Evolutionary conservation across 1,140 invertebrate species (phyloP), one percentile per base, ranked within the genome.

Genomic region (Lanistes nyassanus): DNA sequence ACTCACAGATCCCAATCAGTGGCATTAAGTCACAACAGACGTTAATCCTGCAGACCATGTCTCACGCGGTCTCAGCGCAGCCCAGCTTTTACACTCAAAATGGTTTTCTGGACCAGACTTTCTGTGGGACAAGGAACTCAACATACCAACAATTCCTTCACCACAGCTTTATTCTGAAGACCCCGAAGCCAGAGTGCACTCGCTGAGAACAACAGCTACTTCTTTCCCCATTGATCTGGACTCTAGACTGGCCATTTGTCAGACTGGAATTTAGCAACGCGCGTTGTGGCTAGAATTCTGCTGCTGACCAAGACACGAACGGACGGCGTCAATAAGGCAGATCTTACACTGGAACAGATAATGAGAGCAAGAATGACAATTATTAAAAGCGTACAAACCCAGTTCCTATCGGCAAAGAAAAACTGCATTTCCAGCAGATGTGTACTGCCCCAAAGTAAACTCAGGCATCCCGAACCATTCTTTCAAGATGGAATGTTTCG

Each of bases 31-130:
- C 11, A n/a, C 34, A n/a, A 68, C 76, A 6, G 36, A 47, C 29
- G 36, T 58, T 16, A 82, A 81, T 60, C 79, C 81, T 67, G 74
- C 76, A 19, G 79, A 80, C 68, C 37, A 76, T 75, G 76, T 42
- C 11, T n/a, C n/a, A n/a, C n/a, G n/a, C n/a, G n/a, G n/a, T n/a
- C n/a, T n/a, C n/a, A n/a, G n/a, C n/a, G n/a, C 51, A 36, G 31
- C 11, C 36, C 13, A 19, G 67, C 47, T 47, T 39, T n/a, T 23
- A 19, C 39, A 69, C n/a, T 47, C n/a, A 13, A 69, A 47, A 47
- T 67, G 65, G 65, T 34, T 67, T 34, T 67, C 65, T 67, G 76
- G 73, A 6, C 39, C 36, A 3, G n/a, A 69, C 39, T 42, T 37
- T 11, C 62, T 47, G 3, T 23, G 39, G 26, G 11, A 39, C 29